These are phyloP conservation scores for Rhagoletis pomonella DNA, from an alignment of 1,140 invertebrate genomes.

Conservation along the genomic window DNA sequence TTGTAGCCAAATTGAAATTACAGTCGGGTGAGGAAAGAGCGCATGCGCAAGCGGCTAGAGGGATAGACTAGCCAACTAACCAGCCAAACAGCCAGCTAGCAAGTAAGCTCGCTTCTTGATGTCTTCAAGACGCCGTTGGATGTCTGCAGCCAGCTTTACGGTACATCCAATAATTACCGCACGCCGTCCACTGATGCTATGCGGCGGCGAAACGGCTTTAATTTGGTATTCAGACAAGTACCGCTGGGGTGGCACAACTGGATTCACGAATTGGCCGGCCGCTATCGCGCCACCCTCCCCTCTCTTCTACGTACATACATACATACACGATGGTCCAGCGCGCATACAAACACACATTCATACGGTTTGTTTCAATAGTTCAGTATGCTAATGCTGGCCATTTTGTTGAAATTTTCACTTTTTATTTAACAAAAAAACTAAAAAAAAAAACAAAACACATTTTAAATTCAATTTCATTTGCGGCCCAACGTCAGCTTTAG, in stretches of 20 bases:
- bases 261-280: not conserved
- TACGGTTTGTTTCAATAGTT: slow-evolving; percentile 32
- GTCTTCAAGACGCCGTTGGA: not conserved
- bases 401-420: slow-evolving; percentile 51
- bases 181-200: not conserved
- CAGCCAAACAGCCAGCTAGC: not conserved
- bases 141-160: not conserved
- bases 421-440: slow-evolving; percentile 41
- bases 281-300: slow-evolving; percentile 9
- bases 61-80: no score
- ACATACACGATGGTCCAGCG: not conserved
- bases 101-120: not conserved
- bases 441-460: no score
- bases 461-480: slow-evolving; percentile 45
- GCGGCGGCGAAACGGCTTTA: not conserved
- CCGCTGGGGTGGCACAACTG: not conserved
- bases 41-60: not conserved
- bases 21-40: not conserved
- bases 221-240: not conserved
- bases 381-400: slow-evolving; percentile 46
- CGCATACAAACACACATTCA: no score
- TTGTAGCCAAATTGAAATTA: slow-evolving; percentile 19
- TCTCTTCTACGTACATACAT: no score
- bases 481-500: slow-evolving; percentile 21
- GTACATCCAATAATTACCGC: slow-evolving; percentile 13